phyloP scores from a whole-genome alignment of 2,888 invertebrate genomes.

The Yponomeuta cagnagella region DNA sequence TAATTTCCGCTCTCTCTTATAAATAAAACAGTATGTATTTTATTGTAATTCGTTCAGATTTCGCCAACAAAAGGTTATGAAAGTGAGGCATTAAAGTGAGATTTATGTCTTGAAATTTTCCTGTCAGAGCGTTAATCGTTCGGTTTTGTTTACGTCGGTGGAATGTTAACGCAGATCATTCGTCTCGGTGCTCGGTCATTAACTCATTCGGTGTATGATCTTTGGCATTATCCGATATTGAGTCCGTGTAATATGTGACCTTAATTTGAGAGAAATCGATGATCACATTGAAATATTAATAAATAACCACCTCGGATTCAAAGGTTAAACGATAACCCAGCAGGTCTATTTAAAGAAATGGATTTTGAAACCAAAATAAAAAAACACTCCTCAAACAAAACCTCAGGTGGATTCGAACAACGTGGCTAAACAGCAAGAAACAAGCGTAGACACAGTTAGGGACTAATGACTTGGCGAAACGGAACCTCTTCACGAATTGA shows the following conservation, averaged over 20 bases:
- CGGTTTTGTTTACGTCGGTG: slow-evolving; percentile 24
- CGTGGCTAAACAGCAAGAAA: background rate
- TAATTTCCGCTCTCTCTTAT: slow-evolving; percentile 11
- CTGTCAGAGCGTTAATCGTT: slow-evolving; percentile 35
- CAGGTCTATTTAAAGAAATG: background rate
- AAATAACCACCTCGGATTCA: background rate
- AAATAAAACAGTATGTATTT: slow-evolving; percentile 2
- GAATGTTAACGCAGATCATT: slow-evolving; percentile 13
- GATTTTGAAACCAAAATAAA: background rate
- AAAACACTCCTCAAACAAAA: background rate
- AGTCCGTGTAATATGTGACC: slow-evolving; percentile 10
- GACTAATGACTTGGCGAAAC: slow-evolving; percentile 72
- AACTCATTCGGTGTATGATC: slow-evolving; percentile 10
- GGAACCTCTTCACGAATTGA: slow-evolving; percentile 61
- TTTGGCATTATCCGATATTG: slow-evolving; percentile 11
- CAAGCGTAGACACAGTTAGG: background rate
- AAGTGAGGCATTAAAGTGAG: slow-evolving; percentile 39
- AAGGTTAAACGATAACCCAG: slow-evolving; percentile 1
- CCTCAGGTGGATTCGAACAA: background rate
- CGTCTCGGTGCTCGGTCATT: slow-evolving; percentile 11
- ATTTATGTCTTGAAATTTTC: slow-evolving; percentile 54
- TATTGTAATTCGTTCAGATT: slow-evolving; percentile 4
- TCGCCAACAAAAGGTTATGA: slow-evolving; percentile 21
- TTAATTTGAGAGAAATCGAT: slow-evolving; percentile 37
- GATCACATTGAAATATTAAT: slow-evolving; percentile 1